Conservation (phyloP, 2,113 vertebrate genomes). For the Lamprotornis superbus region DNA sequence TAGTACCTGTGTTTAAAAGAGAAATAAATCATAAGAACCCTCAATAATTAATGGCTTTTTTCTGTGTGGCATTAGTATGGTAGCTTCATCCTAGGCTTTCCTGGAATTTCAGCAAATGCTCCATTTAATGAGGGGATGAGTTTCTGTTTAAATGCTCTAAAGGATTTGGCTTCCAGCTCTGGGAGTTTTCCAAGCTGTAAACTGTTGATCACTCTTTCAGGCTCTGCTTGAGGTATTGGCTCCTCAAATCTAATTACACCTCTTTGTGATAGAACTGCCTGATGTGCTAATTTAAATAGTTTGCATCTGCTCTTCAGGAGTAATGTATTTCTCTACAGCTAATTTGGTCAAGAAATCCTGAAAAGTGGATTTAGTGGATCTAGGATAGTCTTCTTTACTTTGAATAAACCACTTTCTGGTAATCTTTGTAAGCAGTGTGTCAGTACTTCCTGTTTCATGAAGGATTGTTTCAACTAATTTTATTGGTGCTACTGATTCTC, state of each 20-base stretch:
- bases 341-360: neutral
- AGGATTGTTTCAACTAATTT: neutral
- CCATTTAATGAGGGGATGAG: neutral
- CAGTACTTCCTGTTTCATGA: neutral
- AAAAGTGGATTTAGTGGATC: neutral
- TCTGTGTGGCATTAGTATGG: neutral
- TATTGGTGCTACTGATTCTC: neutral
- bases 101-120: constrained; percentile 30
- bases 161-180: constrained; percentile 29
- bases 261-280: neutral
- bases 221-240: constrained; percentile 37
- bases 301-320: neutral
- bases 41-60: constrained; percentile 6
- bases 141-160: constrained; percentile 19
- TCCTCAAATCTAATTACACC: constrained; percentile 38
- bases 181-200: constrained; percentile 46
- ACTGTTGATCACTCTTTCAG: constrained; percentile 33
- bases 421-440: neutral
- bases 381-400: neutral
- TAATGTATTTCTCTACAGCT: neutral
- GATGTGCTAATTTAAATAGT: neutral
- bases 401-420: neutral
- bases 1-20: neutral
- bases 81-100: neutral
- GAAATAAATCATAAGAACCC: neutral